Evolutionary conservation across 2,888 invertebrate genomes (phyloP).

Genomic region (Muscina levida): DNA sequence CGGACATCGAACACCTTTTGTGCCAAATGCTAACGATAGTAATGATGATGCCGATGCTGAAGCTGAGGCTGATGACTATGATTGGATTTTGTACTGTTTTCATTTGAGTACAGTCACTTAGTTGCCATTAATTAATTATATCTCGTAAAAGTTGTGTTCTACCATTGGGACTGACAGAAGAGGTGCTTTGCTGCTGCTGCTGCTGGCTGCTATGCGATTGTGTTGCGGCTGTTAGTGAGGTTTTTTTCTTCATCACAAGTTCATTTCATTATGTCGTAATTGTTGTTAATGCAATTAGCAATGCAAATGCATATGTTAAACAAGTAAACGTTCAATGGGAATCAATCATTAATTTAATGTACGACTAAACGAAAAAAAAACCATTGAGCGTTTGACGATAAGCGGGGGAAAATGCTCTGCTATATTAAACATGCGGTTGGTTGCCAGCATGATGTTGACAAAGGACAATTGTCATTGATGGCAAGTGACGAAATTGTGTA

Average conservation of each 20-base stretch:
- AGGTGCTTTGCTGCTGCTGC: neutral
- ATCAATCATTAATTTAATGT: constrained; percentile 35
- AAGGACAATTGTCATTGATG: too few species aligned
- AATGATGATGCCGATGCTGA: neutral
- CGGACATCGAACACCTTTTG: constrained; percentile 2
- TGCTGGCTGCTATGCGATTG: neutral
- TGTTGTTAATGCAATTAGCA: constrained; percentile 33
- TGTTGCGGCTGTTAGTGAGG: neutral
- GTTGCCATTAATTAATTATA: constrained; percentile 37
- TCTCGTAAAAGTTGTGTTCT: constrained; percentile 2
- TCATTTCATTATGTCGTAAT: constrained; percentile 10
- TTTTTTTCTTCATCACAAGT: too few species aligned
- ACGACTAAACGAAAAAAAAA: constrained; percentile 14
- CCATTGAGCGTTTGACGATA: neutral
- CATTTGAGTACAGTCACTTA: constrained; percentile 36
- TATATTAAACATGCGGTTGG: too few species aligned
- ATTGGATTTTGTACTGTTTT: constrained; percentile 21
- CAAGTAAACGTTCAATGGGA: neutral
- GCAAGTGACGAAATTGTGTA: too few species aligned
- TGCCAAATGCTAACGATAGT: neutral
- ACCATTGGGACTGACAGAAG: neutral
- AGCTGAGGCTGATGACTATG: neutral
- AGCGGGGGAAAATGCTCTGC: too few species aligned
- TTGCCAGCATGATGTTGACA: too few species aligned
- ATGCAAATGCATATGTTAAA: constrained; percentile 26